Base-by-base conservation (phyloP, 92 coral and sea anemone genomes). In the Blastomussa wellsi region DNA sequence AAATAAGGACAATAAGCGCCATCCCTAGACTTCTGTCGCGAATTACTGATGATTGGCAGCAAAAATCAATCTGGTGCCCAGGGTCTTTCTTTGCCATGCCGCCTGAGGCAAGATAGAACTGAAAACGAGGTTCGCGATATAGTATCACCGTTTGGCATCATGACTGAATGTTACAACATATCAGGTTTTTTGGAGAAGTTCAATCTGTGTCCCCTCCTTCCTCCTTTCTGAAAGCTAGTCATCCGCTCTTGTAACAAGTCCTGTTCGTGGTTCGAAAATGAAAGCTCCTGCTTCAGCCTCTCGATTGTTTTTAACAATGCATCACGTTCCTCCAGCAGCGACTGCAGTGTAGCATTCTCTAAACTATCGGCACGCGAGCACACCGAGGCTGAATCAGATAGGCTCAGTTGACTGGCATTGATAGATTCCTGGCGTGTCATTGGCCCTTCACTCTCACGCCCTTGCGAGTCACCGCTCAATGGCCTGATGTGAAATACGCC, bases 211-310 rank as follows among this genome's bases (percentile, higher is more conserved):
- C 80, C 57, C 28, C 44, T 49, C 59, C 82, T 85, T 14, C 94
- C 88, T 29, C 90, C 94, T 60, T 79, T 62, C 75, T 89, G 92
- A 64, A 89, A 89, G 62, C 88, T 86, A 6, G 87, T 85, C 75
- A 95, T 66, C 76, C 91, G 89, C 37, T 90, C 92, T 73, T 94
- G 98, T 42, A 96, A 48, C 83, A 89, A 85, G 82, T 97, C 99
- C 62, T 94, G 94, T 24, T 97, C 99, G 0, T 98, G 98, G 81
- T 97, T 97, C 11, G 99, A 94, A 74, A 90, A 86, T 20, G 98
- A 86, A 29, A 96, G 87, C 78, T 96, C 99, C 76, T 89, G 90
- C 80, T 91, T 93, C 60, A 96, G 89, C 47, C 99, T 81, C 71
- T 94, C 98, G 14, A 96, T 93, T 10, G 98, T 96, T 79, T 92